These are phyloP conservation scores for Oryzias woworae DNA, from an alignment of 2,113 vertebrate genomes.

Conservation along the genomic window DNA sequence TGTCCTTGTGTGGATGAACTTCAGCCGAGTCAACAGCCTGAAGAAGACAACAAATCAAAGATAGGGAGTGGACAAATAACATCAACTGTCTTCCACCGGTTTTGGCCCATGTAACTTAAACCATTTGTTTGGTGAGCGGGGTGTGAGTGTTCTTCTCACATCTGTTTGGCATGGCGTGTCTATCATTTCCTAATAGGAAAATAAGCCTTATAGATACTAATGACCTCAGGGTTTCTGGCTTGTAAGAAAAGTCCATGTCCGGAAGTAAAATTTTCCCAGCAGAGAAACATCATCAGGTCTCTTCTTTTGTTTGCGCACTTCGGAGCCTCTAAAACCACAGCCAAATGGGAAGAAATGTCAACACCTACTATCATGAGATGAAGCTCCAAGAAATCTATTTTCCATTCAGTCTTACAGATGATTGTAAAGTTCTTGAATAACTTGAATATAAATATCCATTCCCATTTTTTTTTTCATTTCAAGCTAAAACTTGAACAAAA, in stretches of 20 bases:
- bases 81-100: constrained; percentile 59
- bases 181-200: constrained; percentile 61
- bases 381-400: constrained; percentile 11
- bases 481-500: too few species aligned
- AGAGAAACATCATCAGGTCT: constrained; percentile 34
- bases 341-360: constrained; percentile 12
- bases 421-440: neutral
- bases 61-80: constrained; percentile 59
- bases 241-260: constrained; percentile 53
- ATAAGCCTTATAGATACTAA: constrained; percentile 51
- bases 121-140: constrained; percentile 55
- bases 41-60: constrained; percentile 50
- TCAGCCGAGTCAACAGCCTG: constrained; percentile 18
- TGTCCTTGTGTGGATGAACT: constrained; percentile 10
- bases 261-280: constrained; percentile 32
- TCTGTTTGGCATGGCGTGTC: constrained; percentile 64
- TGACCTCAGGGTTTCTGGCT: constrained; percentile 49
- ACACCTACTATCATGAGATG: neutral
- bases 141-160: constrained; percentile 62
- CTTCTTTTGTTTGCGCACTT: constrained; percentile 18
- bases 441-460: too few species aligned
- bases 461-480: too few species aligned
- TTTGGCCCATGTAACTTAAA: constrained; percentile 59
- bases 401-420: constrained; percentile 7
- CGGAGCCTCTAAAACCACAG: constrained; percentile 34